Evolutionary conservation across 2,113 vertebrate species (phyloP).

Genomic region (Bubo blakistoni): DNA sequence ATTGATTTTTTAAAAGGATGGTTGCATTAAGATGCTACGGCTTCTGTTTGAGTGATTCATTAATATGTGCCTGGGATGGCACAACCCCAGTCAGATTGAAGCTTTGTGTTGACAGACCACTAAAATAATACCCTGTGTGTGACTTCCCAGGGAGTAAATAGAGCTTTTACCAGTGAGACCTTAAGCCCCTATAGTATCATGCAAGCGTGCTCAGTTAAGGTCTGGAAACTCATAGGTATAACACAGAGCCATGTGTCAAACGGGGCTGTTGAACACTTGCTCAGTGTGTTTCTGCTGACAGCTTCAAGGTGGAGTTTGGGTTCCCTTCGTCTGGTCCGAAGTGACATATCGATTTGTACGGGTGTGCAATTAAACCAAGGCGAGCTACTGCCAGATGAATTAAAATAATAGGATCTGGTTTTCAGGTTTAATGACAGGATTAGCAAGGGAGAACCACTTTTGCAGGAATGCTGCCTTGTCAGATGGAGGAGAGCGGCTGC

Average conservation of each 20-base stretch:
- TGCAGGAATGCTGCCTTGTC: background rate
- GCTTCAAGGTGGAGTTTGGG: background rate
- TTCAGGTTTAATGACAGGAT: background rate
- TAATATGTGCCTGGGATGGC: conserved; percentile 50
- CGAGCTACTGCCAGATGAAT: background rate
- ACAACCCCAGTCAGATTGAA: conserved; percentile 35
- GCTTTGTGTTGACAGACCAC: conserved; percentile 58
- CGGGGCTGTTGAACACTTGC: background rate
- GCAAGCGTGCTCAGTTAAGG: background rate
- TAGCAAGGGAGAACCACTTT: background rate
- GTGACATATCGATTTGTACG: fast-evolving
- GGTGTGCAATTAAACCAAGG: background rate
- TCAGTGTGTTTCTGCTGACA: background rate
- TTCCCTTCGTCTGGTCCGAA: background rate
- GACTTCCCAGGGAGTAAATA: conserved; percentile 9
- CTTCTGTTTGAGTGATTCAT: conserved; percentile 56
- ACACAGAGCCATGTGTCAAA: background rate
- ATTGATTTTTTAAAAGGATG: conserved; percentile 51
- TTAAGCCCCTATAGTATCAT: background rate
- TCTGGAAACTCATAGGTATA: background rate
- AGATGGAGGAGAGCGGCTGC: background rate
- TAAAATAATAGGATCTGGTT: background rate
- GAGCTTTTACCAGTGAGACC: conserved; percentile 4
- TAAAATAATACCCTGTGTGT: conserved; percentile 52
- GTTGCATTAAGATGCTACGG: conserved; percentile 11